Evolutionary conservation across 92 coral and sea anemone genomes (phyloP).

Genomic region (Parazoanthus atlanticus): DNA sequence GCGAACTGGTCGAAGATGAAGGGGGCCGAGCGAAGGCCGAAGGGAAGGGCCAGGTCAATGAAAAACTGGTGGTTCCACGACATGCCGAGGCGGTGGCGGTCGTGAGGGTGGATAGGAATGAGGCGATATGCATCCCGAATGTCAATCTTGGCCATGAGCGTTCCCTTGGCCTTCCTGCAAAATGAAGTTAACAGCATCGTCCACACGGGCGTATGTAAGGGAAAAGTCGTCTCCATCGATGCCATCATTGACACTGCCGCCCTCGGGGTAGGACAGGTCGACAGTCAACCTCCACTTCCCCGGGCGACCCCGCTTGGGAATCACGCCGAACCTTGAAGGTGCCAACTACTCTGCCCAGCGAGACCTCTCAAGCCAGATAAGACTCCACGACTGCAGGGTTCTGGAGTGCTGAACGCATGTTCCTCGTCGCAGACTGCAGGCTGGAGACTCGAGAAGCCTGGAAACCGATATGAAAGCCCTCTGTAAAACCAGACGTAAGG

Average conservation of each 20-base stretch:
- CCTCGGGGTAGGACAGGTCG: constrained; percentile 41
- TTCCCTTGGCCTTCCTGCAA: constrained; percentile 37
- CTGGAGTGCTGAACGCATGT: too few relatives aligned
- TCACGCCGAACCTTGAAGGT: constrained; percentile 62
- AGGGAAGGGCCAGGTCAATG: constrained; percentile 52
- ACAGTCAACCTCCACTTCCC: constrained; percentile 50
- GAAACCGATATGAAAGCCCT: too few relatives aligned
- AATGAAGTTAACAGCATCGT: constrained; percentile 40
- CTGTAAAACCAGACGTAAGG: too few relatives aligned
- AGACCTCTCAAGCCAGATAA: too few relatives aligned
- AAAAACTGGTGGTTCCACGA: constrained; percentile 50
- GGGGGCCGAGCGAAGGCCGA: constrained; percentile 62
- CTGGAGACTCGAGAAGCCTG: too few relatives aligned
- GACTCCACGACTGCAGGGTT: too few relatives aligned
- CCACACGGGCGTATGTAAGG: constrained; percentile 34
- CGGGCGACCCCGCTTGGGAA: constrained; percentile 48
- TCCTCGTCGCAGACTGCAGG: too few relatives aligned
- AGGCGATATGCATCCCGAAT: constrained; percentile 52
- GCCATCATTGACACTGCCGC: constrained; percentile 54
- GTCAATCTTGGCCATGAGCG: constrained; percentile 51
- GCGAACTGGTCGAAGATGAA: too few relatives aligned
- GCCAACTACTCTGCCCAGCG: too few relatives aligned
- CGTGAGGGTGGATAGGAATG: constrained; percentile 57
- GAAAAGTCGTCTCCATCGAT: constrained; percentile 33
- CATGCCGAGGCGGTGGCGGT: constrained; percentile 54